Conservation (phyloP, 2,797 vertebrate species). For the Pachyuromys duprasi region DNA sequence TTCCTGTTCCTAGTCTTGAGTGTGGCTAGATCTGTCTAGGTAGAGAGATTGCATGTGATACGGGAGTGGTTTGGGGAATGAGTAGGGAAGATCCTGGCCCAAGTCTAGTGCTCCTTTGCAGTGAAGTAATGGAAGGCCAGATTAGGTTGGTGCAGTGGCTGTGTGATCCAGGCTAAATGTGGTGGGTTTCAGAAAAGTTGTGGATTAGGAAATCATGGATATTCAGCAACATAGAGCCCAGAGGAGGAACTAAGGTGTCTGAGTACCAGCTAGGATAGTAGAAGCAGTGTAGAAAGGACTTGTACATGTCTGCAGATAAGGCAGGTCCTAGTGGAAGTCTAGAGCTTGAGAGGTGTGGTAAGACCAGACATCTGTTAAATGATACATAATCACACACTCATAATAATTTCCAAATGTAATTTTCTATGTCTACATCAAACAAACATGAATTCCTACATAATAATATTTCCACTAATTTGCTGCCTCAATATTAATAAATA, state of each 20-base stretch:
- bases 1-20: neutral
- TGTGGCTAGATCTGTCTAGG: neutral
- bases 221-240: neutral
- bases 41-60: neutral
- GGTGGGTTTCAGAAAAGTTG: neutral
- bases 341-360: neutral
- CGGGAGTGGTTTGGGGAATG: neutral
- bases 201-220: neutral
- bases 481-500: neutral
- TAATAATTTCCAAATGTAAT: neutral
- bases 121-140: neutral
- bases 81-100: neutral
- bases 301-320: neutral
- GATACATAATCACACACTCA: neutral
- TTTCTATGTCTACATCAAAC: neutral
- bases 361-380: neutral
- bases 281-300: neutral
- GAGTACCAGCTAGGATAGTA: neutral
- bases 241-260: neutral
- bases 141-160: neutral
- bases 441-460: neutral
- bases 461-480: neutral
- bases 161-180: neutral
- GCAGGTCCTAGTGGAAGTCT: neutral
- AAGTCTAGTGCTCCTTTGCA: neutral